These are phyloP conservation scores for Pocillopora meandrina DNA, from an alignment of 92 coral and sea anemone genomes.

Conservation along the genomic window DNA sequence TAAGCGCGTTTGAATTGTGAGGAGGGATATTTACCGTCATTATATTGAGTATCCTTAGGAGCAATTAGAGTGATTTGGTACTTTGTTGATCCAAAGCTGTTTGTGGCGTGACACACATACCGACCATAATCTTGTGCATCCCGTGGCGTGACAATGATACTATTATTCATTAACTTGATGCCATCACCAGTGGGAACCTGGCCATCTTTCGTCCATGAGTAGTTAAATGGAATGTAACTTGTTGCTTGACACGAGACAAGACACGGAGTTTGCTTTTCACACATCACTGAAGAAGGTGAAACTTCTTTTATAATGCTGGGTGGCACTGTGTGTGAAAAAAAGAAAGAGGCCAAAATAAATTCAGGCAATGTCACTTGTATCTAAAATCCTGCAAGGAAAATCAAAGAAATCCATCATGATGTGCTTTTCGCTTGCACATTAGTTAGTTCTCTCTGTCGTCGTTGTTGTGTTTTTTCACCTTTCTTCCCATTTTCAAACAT, in stretches of 20 bases:
- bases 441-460: too few species aligned
- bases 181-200: background rate
- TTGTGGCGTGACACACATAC: constrained; percentile 3
- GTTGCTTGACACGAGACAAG: background rate
- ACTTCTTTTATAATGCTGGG: background rate
- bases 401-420: too few species aligned
- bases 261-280: constrained; percentile 1
- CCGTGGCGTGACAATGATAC: background rate
- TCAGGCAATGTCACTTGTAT: too few species aligned
- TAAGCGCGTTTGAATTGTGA: too few species aligned
- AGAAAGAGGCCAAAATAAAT: too few species aligned
- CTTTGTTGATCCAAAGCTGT: background rate
- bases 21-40: too few species aligned
- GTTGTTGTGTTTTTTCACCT: too few species aligned
- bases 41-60: too few species aligned
- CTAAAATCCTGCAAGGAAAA: too few species aligned
- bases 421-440: too few species aligned
- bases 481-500: too few species aligned
- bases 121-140: background rate
- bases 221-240: background rate
- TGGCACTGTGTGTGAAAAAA: too few species aligned
- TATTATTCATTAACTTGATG: background rate
- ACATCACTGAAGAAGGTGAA: background rate
- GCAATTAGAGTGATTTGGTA: background rate
- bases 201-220: constrained; percentile 12